These are phyloP conservation scores for Lepus townsendii DNA, from an alignment of 2,797 vertebrate genomes.

Conservation along the genomic window DNA sequence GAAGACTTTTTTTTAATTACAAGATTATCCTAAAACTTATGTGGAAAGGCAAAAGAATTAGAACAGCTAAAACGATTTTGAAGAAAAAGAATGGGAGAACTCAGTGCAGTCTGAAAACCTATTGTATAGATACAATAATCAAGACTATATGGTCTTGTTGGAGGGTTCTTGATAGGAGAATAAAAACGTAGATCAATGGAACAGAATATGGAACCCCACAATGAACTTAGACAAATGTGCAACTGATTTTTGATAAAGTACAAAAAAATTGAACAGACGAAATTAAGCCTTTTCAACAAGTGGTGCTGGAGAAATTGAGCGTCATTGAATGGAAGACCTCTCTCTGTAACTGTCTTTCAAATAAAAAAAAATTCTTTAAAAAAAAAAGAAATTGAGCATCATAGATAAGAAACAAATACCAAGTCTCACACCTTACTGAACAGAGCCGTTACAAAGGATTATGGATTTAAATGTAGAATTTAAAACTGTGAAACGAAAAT, in stretches of 20 bases:
- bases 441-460: background rate
- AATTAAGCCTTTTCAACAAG: background rate
- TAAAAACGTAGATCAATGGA: background rate
- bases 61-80: background rate
- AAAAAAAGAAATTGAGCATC: background rate
- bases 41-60: background rate
- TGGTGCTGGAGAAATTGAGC: background rate
- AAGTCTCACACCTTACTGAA: background rate
- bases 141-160: background rate
- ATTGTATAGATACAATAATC: background rate
- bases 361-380: too few relatives aligned
- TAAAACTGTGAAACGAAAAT: background rate
- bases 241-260: background rate
- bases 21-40: background rate
- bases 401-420: background rate
- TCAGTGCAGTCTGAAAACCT: conserved; percentile 1
- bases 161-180: background rate
- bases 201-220: background rate
- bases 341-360: background rate
- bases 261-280: background rate
- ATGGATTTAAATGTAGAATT: background rate
- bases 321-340: too few relatives aligned
- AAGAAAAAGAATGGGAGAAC: background rate
- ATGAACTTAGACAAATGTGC: background rate
- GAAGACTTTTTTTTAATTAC: background rate